These are phyloP conservation scores for Pelodytes ibericus DNA, from an alignment of 2,797 vertebrate species.

Conservation along the genomic window DNA sequence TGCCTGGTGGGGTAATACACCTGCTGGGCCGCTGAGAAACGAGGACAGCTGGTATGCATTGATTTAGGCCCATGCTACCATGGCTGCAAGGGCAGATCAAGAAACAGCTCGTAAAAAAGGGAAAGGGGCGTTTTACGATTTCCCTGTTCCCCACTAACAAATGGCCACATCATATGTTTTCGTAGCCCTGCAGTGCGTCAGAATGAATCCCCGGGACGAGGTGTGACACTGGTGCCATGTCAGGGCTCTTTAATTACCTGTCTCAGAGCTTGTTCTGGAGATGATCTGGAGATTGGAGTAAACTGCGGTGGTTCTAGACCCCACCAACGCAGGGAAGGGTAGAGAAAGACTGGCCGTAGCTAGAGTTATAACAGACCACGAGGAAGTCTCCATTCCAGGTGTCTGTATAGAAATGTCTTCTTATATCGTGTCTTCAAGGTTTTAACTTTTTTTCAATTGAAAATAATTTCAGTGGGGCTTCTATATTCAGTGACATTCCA, in stretches of 20 bases:
- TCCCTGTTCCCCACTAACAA: slow-evolving; percentile 80
- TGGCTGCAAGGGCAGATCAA: slow-evolving; percentile 96
- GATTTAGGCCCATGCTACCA: slow-evolving; percentile 91
- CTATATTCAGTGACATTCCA: too few species aligned
- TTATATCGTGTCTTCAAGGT: too few species aligned
- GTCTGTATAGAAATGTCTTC: too few species aligned
- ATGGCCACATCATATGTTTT: slow-evolving; percentile 96
- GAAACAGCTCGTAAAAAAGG: slow-evolving; percentile 96
- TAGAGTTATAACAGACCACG: too few species aligned
- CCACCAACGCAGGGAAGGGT: background rate
- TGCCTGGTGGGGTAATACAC: slow-evolving; percentile 83
- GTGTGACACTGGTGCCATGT: slow-evolving; percentile 89
- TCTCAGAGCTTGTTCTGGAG: slow-evolving; percentile 78
- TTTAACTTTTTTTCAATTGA: too few species aligned
- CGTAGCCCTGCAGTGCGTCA: slow-evolving; percentile 85
- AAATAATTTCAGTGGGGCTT: too few species aligned
- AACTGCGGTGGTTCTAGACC: slow-evolving; percentile 4
- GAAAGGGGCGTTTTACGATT: slow-evolving; percentile 84
- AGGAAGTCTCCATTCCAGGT: too few species aligned
- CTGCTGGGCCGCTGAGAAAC: slow-evolving; percentile 90
- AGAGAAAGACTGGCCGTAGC: too few species aligned
- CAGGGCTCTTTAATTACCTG: slow-evolving; percentile 78
- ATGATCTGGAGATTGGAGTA: slow-evolving; percentile 43
- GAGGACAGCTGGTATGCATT: slow-evolving; percentile 95
- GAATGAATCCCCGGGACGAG: slow-evolving; percentile 90